These are phyloP conservation scores for Hyperopisus bebe DNA, from an alignment of 2,113 vertebrate species.

Conservation along the genomic window DNA sequence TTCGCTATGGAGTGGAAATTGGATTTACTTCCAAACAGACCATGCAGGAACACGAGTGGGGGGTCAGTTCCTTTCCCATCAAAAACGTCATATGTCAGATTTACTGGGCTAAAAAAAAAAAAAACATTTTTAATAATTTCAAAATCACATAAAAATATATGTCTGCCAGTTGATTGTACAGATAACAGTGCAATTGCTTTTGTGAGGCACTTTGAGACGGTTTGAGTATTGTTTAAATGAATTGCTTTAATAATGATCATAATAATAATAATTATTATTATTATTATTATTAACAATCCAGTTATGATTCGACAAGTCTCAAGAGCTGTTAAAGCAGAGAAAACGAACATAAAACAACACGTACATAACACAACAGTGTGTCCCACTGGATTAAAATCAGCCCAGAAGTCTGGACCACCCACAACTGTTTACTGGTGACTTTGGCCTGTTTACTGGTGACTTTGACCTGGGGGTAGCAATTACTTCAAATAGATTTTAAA, in stretches of 20 bases:
- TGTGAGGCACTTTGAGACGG: neutral
- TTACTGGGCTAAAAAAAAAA: slow-evolving; percentile 60
- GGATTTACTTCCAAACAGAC: slow-evolving; percentile 80
- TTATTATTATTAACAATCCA: neutral
- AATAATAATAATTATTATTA: neutral
- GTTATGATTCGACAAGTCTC: neutral
- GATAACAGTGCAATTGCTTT: neutral
- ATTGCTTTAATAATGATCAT: neutral
- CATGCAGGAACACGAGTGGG: slow-evolving; percentile 83
- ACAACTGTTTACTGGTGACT: neutral
- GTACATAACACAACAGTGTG: neutral
- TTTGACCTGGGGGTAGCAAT: neutral
- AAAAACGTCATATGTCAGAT: slow-evolving; percentile 62
- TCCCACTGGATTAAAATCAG: neutral
- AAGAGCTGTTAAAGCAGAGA: neutral
- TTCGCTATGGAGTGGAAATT: slow-evolving; percentile 83
- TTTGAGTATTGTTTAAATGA: neutral
- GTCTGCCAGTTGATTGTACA: neutral
- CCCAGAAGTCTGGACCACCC: neutral
- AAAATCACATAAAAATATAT: neutral
- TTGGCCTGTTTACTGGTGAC: neutral
- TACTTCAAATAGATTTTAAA: neutral
- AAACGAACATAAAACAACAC: neutral
- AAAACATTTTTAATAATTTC: neutral
- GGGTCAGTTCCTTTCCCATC: slow-evolving; percentile 56